Percentiles rank a stretch among this genome's conserved stretches.
Conservation (phyloP, 1,140 invertebrate genomes). For the Catajapyx aquilonaris region DNA sequence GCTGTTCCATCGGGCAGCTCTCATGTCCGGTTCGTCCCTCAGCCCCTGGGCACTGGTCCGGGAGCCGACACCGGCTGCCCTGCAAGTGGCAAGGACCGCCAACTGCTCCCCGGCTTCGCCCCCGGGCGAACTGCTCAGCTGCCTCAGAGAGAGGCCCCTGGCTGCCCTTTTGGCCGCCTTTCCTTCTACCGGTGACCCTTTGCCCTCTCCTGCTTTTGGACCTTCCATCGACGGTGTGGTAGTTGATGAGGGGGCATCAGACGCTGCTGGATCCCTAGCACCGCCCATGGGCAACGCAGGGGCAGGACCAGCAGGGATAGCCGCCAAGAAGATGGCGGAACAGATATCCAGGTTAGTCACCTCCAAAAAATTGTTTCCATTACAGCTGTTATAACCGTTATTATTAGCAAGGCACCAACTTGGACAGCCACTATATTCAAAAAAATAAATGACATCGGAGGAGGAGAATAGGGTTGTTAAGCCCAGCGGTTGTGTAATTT, state of each 20-base stretch:
- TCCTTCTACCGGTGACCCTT: background rate
- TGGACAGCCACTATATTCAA: too few relatives aligned
- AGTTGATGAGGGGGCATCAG: constrained; percentile 50
- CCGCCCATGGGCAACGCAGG: background rate
- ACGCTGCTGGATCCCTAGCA: too few relatives aligned
- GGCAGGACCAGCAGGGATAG: background rate
- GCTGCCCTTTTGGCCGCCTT: background rate
- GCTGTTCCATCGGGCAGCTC: constrained; percentile 77
- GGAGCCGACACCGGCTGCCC: constrained; percentile 66
- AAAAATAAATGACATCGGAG: too few relatives aligned
- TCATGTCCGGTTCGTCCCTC: constrained; percentile 87
- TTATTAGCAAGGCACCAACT: too few relatives aligned
- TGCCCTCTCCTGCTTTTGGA: constrained; percentile 53
- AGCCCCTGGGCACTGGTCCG: constrained; percentile 80
- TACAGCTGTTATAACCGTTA: too few relatives aligned
- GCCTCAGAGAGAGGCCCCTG: background rate
- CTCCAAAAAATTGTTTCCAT: too few relatives aligned
- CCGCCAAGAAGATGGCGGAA: background rate
- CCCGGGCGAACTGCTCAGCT: background rate
- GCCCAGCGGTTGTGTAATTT: too few relatives aligned
- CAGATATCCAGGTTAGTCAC: too few relatives aligned
- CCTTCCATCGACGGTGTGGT: constrained; percentile 82
- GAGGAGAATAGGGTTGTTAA: too few relatives aligned
- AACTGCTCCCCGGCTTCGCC: constrained; percentile 46
- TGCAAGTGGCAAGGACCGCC: constrained; percentile 60